Conservation (phyloP, 2,113 vertebrate genomes). For the Clupea harengus region DNA sequence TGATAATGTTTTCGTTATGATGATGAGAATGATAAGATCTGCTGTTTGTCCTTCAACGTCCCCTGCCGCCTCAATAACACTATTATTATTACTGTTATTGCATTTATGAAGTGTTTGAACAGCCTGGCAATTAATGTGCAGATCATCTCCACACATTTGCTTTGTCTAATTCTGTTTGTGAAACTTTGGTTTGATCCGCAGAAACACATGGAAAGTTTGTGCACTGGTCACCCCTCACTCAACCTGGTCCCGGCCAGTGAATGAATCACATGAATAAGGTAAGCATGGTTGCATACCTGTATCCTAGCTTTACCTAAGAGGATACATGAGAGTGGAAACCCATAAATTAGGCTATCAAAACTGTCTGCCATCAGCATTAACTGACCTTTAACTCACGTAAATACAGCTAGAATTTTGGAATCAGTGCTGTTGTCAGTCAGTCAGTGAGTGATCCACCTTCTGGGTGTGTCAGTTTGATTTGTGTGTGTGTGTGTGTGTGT, state of each 20-base stretch:
- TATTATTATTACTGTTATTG: not conserved
- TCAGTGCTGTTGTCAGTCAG: slow-evolving; percentile 56
- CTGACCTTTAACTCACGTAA: not conserved
- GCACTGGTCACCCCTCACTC: not conserved
- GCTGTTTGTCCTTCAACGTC: not conserved
- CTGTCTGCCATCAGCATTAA: not conserved
- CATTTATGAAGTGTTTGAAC: not conserved
- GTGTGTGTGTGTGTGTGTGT: not conserved
- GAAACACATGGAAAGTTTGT: not conserved
- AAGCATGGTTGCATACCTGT: not conserved
- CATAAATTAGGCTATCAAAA: not conserved
- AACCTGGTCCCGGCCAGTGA: not conserved
- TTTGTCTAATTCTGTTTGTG: not conserved
- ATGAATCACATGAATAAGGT: not conserved
- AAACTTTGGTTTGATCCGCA: not conserved
- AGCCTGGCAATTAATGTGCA: not conserved
- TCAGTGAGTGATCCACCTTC: slow-evolving; percentile 56
- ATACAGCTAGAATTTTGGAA: slow-evolving; percentile 62
- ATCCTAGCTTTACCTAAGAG: not conserved
- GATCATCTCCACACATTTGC: not conserved
- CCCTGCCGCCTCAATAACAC: not conserved
- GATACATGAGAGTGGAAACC: not conserved
- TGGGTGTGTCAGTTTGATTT: slow-evolving; percentile 27
- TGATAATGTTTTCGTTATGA: not conserved
- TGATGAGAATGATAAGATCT: not conserved